Evolutionary conservation across 2,888 invertebrate species (phyloP).

Genomic region (Cheilosia pagana): DNA sequence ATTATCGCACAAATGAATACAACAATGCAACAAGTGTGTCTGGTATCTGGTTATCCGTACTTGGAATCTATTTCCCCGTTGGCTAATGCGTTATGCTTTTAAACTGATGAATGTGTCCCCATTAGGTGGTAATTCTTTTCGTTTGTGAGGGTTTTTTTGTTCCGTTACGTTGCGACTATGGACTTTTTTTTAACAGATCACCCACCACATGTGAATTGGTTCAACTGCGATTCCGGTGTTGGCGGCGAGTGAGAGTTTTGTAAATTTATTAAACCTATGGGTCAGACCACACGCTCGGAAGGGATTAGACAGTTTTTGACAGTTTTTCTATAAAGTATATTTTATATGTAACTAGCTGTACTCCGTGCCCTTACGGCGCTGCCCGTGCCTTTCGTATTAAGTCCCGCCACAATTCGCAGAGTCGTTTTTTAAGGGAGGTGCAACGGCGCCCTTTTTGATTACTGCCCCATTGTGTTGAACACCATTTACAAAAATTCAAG

Average conservation of each 20-base stretch:
- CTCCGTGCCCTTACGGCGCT: no score
- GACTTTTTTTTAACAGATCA: neutral
- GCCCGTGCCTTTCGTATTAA: no score
- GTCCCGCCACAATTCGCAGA: no score
- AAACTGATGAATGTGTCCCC: constrained; percentile 34
- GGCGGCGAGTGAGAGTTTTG: constrained; percentile 2
- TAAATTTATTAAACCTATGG: neutral
- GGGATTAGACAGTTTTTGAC: neutral
- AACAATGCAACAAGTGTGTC: constrained; percentile 30
- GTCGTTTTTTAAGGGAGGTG: no score
- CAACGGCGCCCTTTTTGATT: no score
- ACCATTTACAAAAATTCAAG: no score
- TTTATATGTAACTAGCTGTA: no score
- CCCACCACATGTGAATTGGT: constrained; percentile 10
- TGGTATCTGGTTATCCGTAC: constrained; percentile 9
- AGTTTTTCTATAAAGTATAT: no score
- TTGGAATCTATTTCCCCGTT: constrained; percentile 35
- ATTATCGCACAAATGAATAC: constrained; percentile 17
- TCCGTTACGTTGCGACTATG: neutral
- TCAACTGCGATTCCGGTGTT: constrained; percentile 5
- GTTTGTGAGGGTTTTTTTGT: neutral
- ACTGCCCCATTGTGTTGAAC: no score
- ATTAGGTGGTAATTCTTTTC: constrained; percentile 16
- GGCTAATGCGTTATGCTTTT: constrained; percentile 30
- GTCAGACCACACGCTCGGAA: neutral